These are phyloP conservation scores for Ectemnius lituratus DNA, from an alignment of 2,888 invertebrate species.

Conservation along the genomic window DNA sequence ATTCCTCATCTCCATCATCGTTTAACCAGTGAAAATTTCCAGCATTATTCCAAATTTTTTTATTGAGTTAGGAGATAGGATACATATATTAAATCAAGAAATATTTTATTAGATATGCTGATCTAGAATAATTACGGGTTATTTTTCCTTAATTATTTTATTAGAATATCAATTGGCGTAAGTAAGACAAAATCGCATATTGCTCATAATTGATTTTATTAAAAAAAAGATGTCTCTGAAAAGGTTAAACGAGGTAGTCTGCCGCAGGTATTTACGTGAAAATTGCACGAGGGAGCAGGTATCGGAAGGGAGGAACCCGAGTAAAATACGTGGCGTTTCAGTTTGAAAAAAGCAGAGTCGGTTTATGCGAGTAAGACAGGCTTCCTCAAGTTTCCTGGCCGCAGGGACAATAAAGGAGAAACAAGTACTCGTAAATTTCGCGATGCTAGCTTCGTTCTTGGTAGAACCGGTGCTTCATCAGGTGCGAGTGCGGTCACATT, in stretches of 20 bases:
- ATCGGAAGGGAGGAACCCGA: background rate
- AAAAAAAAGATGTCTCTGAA: background rate
- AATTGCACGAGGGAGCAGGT: background rate
- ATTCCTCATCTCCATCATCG: too few species aligned
- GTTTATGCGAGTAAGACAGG: slow-evolving; percentile 34
- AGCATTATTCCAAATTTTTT: too few species aligned
- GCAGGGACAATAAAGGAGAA: slow-evolving; percentile 51
- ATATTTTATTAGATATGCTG: too few species aligned
- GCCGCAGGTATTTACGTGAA: background rate
- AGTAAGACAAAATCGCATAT: too few species aligned
- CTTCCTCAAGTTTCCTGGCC: slow-evolving; percentile 45
- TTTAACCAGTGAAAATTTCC: too few species aligned
- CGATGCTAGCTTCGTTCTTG: slow-evolving; percentile 34
- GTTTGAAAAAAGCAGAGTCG: slow-evolving; percentile 17
- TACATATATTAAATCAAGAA: too few species aligned
- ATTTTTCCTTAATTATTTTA: too few species aligned
- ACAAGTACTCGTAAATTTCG: slow-evolving; percentile 69
- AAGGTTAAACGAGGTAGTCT: background rate
- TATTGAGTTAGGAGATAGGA: too few species aligned
- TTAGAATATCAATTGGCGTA: too few species aligned
- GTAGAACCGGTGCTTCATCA: slow-evolving; percentile 60
- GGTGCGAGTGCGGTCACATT: slow-evolving; percentile 58
- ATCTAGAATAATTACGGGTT: too few species aligned
- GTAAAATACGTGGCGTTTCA: slow-evolving; percentile 24
- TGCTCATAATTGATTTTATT: background rate